Base-by-base conservation (phyloP, 2,888 invertebrate species). In the Thalpophila matura region DNA sequence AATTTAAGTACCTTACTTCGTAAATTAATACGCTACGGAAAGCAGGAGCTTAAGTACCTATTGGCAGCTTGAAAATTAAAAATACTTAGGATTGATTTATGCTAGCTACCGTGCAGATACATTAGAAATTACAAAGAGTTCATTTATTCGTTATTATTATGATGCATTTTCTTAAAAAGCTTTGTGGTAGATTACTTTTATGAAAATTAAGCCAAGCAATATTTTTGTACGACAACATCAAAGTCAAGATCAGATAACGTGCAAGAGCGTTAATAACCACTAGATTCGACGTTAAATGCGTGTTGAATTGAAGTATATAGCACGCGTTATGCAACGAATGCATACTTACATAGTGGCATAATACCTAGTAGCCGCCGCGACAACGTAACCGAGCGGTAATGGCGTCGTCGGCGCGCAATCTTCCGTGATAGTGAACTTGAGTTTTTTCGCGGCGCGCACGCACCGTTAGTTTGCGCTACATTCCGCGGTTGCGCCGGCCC, bases 391-490 rank as follows among this genome's bases (percentile, higher is more conserved):
- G 87, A 91, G 83, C 82, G 74, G 91, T 92, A 90, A 92, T 90
- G 89, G 83, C 85, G 77, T 77, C 81, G 80, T 80, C 85, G 83
- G 83, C 79, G 91, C 88, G 94, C 94, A 93, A 93, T 94, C 93
- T 93, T 93, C 92, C 94, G 89, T 91, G 94, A 91, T 94, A 94
- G 93, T 94, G 94, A 95, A 95, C 94, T 94, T 95, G 93, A 90
- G 90, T 93, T 93, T 94, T 94, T 95, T 93, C 90, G 91, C 91
- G 77, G 87, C 86, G 87, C 86, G 78, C 84, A 85, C 85, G 86
- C 87, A 93, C 94, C 94, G 94, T 94, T 94, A 94, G 85, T 82
- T 90, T 92, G 94, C 81, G 92, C 95, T 91, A 94, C 93, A 94
- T 95, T 93, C 94, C 93, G 91, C 89, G 87, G 92, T 91, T 89